Conservation (phyloP, 2,113 vertebrate species). For the Galeopterus variegatus region DNA sequence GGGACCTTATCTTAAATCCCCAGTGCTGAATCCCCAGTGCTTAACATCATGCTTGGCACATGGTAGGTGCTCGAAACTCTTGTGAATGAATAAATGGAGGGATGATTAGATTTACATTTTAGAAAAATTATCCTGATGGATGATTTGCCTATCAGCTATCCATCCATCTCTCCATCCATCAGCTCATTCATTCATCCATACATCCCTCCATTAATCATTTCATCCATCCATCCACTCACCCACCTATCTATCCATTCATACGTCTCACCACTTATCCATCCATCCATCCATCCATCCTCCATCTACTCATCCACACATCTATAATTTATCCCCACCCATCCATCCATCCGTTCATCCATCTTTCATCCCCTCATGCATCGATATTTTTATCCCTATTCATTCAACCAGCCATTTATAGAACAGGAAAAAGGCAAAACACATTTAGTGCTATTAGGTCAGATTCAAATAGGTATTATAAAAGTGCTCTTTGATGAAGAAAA, state of each 20-base stretch:
- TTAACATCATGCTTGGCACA: background rate
- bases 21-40: background rate
- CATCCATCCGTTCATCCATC: background rate
- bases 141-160: background rate
- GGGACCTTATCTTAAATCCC: background rate
- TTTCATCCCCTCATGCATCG: background rate
- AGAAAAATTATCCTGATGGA: background rate
- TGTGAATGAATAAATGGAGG: background rate
- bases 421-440: constrained; percentile 41
- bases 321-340: background rate
- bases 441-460: constrained; percentile 41
- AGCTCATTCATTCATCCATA: background rate
- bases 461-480: constrained; percentile 50
- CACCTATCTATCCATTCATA: background rate
- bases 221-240: too few species aligned
- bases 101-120: background rate
- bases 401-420: background rate
- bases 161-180: background rate
- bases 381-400: background rate
- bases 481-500: constrained; percentile 67
- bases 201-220: background rate
- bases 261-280: too few species aligned
- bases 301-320: background rate
- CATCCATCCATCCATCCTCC: background rate
- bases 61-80: background rate